Percentiles rank a stretch among this genome's conserved stretches.
Evolutionary conservation across 2,888 invertebrate genomes (phyloP).

Genomic region (Acrobasis consociella): DNA sequence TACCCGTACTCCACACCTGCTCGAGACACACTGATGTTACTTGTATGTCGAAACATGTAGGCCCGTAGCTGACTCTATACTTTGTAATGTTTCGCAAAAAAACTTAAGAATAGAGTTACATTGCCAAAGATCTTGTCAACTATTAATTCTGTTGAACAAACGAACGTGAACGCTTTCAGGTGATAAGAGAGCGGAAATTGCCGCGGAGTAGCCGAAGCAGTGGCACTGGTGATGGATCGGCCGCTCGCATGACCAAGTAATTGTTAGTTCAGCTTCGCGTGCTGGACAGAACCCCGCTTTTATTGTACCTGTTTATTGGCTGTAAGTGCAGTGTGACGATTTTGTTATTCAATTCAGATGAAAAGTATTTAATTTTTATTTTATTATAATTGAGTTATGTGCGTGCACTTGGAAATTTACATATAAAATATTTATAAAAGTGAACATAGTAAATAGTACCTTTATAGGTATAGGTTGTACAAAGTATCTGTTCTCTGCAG

Average conservation of each 20-base stretch:
- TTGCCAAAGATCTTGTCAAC: constrained; percentile 60
- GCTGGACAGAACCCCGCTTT: constrained; percentile 58
- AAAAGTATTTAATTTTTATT: no score
- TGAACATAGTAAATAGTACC: no score
- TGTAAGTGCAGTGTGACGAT: constrained; percentile 24
- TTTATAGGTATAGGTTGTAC: no score
- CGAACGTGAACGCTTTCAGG: constrained; percentile 63
- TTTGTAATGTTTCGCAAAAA: no score
- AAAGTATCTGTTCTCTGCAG: no score
- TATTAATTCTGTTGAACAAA: constrained; percentile 80
- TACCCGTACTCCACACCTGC: no score
- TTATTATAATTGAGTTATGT: no score
- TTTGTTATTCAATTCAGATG: constrained; percentile 17
- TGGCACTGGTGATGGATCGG: constrained; percentile 76
- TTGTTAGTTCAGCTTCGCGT: constrained; percentile 78
- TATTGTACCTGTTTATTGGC: constrained; percentile 52
- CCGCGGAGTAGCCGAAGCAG: constrained; percentile 68
- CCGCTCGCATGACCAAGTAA: constrained; percentile 77
- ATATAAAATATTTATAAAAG: no score
- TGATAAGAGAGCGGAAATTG: constrained; percentile 79
- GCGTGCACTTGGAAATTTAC: no score
- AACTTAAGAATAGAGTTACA: constrained; percentile 31
- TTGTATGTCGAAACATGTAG: no score
- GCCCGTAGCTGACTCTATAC: no score
- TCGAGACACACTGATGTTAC: no score